phyloP scores from a whole-genome alignment of 2,113 vertebrate genomes.

The Trinectes maculatus region DNA sequence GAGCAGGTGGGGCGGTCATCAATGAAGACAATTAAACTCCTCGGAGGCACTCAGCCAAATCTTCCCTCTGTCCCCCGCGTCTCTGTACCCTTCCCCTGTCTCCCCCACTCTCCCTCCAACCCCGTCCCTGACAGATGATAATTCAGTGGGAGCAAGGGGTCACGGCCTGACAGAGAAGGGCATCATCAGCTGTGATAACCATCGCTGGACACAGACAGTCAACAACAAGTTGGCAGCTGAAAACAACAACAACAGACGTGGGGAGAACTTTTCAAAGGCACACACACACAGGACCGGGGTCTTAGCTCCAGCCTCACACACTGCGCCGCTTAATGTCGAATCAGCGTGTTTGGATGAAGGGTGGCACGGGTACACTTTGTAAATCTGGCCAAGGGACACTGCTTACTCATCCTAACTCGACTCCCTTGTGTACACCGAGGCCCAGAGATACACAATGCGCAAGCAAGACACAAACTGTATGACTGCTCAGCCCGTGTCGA shows the following conservation, averaged over 20 bases:
- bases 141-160: conserved; percentile 67
- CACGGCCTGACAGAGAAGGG: conserved; percentile 72
- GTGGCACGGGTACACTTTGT: conserved; percentile 43
- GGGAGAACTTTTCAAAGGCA: conserved; percentile 70
- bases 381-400: conserved; percentile 33
- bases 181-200: conserved; percentile 69
- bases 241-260: conserved; percentile 61
- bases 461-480: conserved; percentile 28
- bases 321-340: conserved; percentile 26
- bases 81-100: conserved; percentile 14
- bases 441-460: conserved; percentile 35
- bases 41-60: conserved; percentile 75
- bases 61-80: conserved; percentile 61
- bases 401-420: conserved; percentile 70
- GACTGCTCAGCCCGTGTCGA: conserved; percentile 25
- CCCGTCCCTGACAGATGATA: conserved; percentile 66
- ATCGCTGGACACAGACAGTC: conserved; percentile 64
- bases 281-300: not conserved
- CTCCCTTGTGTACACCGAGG: conserved; percentile 30
- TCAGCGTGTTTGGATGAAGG: conserved; percentile 17
- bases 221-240: conserved; percentile 66
- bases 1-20: conserved; percentile 80
- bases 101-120: conserved; percentile 6
- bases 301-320: conserved; percentile 23
- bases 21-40: conserved; percentile 82